Percentiles rank a stretch among this genome's conserved stretches.
Conservation (phyloP, 2,113 vertebrate genomes). For the Morone chrysops region DNA sequence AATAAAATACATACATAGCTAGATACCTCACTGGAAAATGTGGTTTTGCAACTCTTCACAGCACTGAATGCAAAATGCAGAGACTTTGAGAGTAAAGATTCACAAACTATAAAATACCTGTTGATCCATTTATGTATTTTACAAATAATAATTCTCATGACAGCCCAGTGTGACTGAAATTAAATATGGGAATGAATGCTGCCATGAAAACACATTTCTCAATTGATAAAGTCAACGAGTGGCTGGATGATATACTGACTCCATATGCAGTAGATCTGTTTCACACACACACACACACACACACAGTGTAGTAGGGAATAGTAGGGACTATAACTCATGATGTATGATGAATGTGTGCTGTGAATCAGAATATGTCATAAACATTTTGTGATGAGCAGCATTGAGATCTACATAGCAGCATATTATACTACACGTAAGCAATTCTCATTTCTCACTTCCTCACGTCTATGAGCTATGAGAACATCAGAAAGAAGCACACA, state of each 20-base stretch:
- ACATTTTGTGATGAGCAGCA: not conserved
- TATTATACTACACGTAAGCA: not conserved
- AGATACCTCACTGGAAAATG: not conserved
- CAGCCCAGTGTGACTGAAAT: conserved; percentile 1
- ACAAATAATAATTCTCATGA: not conserved
- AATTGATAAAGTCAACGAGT: not conserved
- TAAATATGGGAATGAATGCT: conserved; percentile 19
- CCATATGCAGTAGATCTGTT: conserved; percentile 1
- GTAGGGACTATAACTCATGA: not conserved
- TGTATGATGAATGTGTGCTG: not conserved
- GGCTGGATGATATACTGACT: conserved; percentile 21
- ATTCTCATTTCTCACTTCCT: not conserved
- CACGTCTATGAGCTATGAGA: conserved; percentile 4
- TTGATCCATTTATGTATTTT: conserved; percentile 1
- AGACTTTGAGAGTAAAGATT: not conserved
- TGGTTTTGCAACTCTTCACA: conserved; percentile 1
- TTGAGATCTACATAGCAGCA: conserved; percentile 3
- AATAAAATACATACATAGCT: not conserved
- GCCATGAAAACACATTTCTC: conserved; percentile 28
- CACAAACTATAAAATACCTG: not conserved
- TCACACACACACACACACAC: not conserved
- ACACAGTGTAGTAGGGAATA: not conserved
- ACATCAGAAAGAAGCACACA: conserved; percentile 8
- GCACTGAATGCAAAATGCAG: not conserved
- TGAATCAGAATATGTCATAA: not conserved